A percentile compares a stretch with the other conserved stretches of the same genome.
phyloP scores from a whole-genome alignment of 2,888 invertebrate genomes.

The Julus scanicus region DNA sequence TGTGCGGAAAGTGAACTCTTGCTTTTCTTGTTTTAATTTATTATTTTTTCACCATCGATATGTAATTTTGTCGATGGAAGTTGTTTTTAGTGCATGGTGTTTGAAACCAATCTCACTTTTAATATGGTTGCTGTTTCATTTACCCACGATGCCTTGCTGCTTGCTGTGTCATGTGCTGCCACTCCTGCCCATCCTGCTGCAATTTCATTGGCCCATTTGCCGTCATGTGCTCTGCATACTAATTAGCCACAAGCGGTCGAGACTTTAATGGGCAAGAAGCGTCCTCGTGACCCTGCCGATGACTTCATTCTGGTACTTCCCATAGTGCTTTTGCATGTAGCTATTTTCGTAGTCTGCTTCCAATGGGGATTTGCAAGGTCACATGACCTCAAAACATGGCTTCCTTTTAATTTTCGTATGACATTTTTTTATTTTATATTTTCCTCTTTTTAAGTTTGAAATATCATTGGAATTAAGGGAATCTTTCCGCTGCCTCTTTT shows the following conservation, averaged over 20 bases:
- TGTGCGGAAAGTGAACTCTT: constrained; percentile 32
- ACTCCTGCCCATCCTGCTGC: constrained; percentile 66
- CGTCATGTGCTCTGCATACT: constrained; percentile 66
- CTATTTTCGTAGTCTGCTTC: constrained; percentile 61
- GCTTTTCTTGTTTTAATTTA: constrained; percentile 16
- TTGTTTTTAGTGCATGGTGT: constrained; percentile 56
- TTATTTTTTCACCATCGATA: constrained; percentile 1
- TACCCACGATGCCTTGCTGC: constrained; percentile 67
- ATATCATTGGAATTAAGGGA: constrained; percentile 36
- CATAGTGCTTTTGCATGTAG: constrained; percentile 66
- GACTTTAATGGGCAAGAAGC: constrained; percentile 91
- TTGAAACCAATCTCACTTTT: constrained; percentile 57
- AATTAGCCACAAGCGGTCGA: constrained; percentile 68
- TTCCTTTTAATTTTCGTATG: constrained; percentile 60
- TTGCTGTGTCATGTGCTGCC: constrained; percentile 68
- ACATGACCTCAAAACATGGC: constrained; percentile 63
- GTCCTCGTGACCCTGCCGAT: constrained; percentile 86
- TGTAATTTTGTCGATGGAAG: constrained; percentile 15
- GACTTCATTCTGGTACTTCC: constrained; percentile 87
- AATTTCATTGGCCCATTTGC: constrained; percentile 65
- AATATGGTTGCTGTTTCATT: constrained; percentile 62
- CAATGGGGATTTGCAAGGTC: constrained; percentile 64
- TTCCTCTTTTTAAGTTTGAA: constrained; percentile 37
- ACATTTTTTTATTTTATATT: constrained; percentile 45
- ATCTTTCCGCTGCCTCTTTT: constrained; percentile 38